Percentiles rank a stretch among this genome's conserved stretches.
These are phyloP conservation scores for Thymelicus acteon DNA, from an alignment of 2,888 invertebrate genomes.

Conservation along the genomic window DNA sequence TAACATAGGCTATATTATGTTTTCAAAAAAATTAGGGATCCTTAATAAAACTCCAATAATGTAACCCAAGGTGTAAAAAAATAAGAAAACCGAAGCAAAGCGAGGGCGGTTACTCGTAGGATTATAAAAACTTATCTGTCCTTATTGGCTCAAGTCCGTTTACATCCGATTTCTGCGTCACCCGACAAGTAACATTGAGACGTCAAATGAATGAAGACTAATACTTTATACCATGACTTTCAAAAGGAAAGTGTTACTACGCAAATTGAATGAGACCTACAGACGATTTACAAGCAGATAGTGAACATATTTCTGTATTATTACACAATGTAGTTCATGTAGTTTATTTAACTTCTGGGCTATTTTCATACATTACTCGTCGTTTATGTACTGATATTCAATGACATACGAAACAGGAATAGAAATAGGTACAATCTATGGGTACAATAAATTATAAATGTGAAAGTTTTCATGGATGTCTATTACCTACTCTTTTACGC, in stretches of 20 bases:
- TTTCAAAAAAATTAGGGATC: no score
- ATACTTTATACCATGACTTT: constrained; percentile 75
- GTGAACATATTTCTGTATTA: constrained; percentile 8
- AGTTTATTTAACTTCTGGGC: neutral
- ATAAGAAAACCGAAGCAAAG: no score
- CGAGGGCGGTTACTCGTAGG: no score
- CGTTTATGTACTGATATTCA: no score
- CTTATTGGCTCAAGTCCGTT: constrained; percentile 47
- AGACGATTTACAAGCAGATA: constrained; percentile 29
- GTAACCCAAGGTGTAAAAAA: no score
- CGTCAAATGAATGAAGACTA: constrained; percentile 81
- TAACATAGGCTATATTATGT: no score
- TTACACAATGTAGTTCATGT: neutral
- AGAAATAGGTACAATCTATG: no score
- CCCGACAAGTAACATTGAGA: constrained; percentile 70
- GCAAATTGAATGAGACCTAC: constrained; percentile 70
- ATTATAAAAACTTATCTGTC: constrained; percentile 44
- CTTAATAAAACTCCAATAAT: no score
- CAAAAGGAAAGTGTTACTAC: constrained; percentile 69
- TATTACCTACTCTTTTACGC: no score
- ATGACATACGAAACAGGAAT: no score
- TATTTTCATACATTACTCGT: neutral
- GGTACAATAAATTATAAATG: no score
- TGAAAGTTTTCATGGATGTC: no score
- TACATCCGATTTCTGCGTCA: constrained; percentile 65